These are phyloP conservation scores for Laothoe populi DNA, from an alignment of 2,888 invertebrate species.

Conservation along the genomic window DNA sequence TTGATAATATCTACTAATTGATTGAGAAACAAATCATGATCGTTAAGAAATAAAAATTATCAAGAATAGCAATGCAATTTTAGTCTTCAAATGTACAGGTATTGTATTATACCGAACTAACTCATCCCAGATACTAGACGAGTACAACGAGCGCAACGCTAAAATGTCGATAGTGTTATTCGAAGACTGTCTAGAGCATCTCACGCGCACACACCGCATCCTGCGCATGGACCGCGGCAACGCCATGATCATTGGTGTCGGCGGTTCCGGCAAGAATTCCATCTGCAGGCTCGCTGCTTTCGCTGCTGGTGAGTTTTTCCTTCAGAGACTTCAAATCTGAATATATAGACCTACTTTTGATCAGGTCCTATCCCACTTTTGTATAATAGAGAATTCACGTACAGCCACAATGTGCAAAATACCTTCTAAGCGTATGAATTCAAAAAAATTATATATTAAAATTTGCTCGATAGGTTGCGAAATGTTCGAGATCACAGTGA, in stretches of 20 bases:
- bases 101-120: neutral
- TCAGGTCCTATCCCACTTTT: too few relatives aligned
- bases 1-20: too few relatives aligned
- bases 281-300: slow-evolving; percentile 92
- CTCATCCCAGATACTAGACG: slow-evolving; percentile 89
- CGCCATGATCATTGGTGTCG: slow-evolving; percentile 93
- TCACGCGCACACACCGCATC: slow-evolving; percentile 94
- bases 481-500: slow-evolving; percentile 92
- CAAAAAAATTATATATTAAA: too few relatives aligned
- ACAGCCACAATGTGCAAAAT: too few relatives aligned
- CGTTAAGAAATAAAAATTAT: too few relatives aligned
- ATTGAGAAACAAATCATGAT: too few relatives aligned
- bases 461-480: slow-evolving; percentile 85
- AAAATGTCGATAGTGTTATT: slow-evolving; percentile 94
- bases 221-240: slow-evolving; percentile 94
- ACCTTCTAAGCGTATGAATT: too few relatives aligned
- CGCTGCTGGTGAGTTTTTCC: slow-evolving; percentile 87
- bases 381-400: too few relatives aligned
- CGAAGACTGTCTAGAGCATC: slow-evolving; percentile 95
- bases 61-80: too few relatives aligned
- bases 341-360: neutral
- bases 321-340: neutral
- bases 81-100: too few relatives aligned
- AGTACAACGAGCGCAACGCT: slow-evolving; percentile 90
- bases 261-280: slow-evolving; percentile 95